Evolutionary conservation across 37 sponge, comb jelly and placozoan species (phyloP).

Genomic region (Bolinopsis microptera): DNA sequence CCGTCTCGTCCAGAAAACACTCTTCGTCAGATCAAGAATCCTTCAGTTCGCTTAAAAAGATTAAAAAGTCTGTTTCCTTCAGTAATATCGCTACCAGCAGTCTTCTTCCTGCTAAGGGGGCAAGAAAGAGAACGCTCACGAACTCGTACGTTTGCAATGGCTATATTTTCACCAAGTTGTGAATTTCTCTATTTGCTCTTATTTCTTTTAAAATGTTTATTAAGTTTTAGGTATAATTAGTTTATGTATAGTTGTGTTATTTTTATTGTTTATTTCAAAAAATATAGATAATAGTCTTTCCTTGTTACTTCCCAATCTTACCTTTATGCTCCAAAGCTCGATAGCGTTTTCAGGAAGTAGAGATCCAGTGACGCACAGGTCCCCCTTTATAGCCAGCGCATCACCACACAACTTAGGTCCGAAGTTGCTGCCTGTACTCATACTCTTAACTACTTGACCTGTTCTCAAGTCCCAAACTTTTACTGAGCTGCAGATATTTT

Average conservation of each 20-base stretch:
- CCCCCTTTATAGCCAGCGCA: slow-evolving; percentile 36
- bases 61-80: neutral
- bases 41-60: neutral
- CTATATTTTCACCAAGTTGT: neutral
- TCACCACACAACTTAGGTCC: slow-evolving; percentile 43
- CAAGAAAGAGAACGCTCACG: neutral
- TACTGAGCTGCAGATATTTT: neutral
- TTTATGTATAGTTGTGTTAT: too few species aligned
- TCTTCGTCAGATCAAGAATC: neutral
- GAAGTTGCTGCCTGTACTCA: neutral
- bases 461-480: slow-evolving; percentile 30
- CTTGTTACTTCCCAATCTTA: too few species aligned
- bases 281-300: too few species aligned
- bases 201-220: too few species aligned
- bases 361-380: slow-evolving; percentile 36
- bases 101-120: neutral
- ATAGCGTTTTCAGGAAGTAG: slow-evolving; percentile 39
- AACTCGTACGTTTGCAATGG: neutral
- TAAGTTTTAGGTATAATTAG: too few species aligned
- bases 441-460: neutral
- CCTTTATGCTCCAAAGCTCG: slow-evolving; percentile 50
- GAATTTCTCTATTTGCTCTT: too few species aligned
- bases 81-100: neutral
- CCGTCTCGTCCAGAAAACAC: neutral
- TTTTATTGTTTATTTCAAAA: too few species aligned